Base-by-base conservation (phyloP, 2,797 vertebrate genomes). In the Galagoides demidoff region DNA sequence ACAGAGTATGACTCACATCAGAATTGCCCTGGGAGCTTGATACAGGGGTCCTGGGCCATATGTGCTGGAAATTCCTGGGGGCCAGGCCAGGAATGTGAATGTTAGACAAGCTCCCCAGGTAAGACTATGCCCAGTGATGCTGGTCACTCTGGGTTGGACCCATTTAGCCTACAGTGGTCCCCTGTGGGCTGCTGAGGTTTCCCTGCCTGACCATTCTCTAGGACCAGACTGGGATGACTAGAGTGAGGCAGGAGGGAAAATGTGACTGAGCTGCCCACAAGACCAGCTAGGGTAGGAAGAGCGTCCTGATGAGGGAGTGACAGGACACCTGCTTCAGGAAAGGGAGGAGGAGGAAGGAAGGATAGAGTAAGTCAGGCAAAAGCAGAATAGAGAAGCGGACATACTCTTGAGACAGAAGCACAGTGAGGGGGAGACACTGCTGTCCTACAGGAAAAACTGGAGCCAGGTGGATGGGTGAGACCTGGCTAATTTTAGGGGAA, bases 401-500 rank as follows among this genome's bases (percentile, higher is more conserved):
- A 52, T 16, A 23, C n/a, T 25, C 25, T 52, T 7, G 73, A 71
- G 57, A 91, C 5, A 9, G n/a, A 17, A 14, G 5, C 4, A 1
- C 1, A 3, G 57, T 14, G 25, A 57, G 43, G 49, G 2, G 1
- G 0, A 3, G 78, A 27, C 77, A 16, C 23, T 2, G 10, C 0
- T 6, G 23, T 25, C 3, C 34, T 12, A 1, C 1, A 10, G 70
- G 20, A 55, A 55, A 49, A 17, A 52, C 17, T 7, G 16, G 19
- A 45, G 55, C 14, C 5, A 29, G 3, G 14, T 37, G 1, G 3
- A 5, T 14, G 14, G 6, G 3, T 13, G 25, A 34, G 7, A 31
- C 25, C 68, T 3, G 22, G 37, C 37, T 64, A 64, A 55, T 7
- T 74, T 13, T 31, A 37, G 55, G 79, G 66, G 1, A 9, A 66